A percentile compares a stretch with the other conserved stretches of the same genome.
These are phyloP conservation scores for Epiblema foenella DNA, from an alignment of 2,888 invertebrate species.

Conservation along the genomic window DNA sequence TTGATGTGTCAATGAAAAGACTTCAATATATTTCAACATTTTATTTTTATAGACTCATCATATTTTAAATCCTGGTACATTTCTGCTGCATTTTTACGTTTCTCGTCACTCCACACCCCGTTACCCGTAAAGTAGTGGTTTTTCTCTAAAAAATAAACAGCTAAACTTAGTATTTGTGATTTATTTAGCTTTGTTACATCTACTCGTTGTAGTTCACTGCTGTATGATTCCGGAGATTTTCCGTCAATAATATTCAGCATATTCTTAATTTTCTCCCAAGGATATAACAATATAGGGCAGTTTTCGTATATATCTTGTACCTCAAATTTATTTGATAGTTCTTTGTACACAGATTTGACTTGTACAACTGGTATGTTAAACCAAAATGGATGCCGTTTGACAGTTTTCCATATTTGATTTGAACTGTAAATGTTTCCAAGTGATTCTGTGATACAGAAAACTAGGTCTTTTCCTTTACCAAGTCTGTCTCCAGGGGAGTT, in stretches of 20 bases:
- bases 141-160: conserved; percentile 75
- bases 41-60: conserved; percentile 15
- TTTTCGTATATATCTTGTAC: conserved; percentile 74
- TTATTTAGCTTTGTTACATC: conserved; percentile 61
- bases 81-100: conserved; percentile 54
- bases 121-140: conserved; percentile 79
- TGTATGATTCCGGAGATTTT: conserved; percentile 44
- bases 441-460: conserved; percentile 70
- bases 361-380: conserved; percentile 75
- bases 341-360: conserved; percentile 67
- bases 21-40: neutral
- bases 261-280: conserved; percentile 74
- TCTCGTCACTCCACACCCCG: conserved; percentile 78
- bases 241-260: conserved; percentile 55
- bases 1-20: neutral
- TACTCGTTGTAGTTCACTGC: conserved; percentile 62
- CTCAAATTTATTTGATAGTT: conserved; percentile 63
- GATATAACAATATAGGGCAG: conserved; percentile 74
- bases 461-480: conserved; percentile 76
- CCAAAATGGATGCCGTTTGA: conserved; percentile 78
- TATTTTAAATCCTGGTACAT: conserved; percentile 19
- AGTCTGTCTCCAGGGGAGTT: conserved; percentile 75
- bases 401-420: conserved; percentile 57
- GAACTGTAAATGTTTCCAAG: conserved; percentile 62
- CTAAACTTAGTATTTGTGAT: conserved; percentile 72